A percentile compares a stretch with the other conserved stretches of the same genome.
These are phyloP conservation scores for Acipenser ruthenus DNA, from an alignment of 2,797 vertebrate genomes.

Conservation along the genomic window DNA sequence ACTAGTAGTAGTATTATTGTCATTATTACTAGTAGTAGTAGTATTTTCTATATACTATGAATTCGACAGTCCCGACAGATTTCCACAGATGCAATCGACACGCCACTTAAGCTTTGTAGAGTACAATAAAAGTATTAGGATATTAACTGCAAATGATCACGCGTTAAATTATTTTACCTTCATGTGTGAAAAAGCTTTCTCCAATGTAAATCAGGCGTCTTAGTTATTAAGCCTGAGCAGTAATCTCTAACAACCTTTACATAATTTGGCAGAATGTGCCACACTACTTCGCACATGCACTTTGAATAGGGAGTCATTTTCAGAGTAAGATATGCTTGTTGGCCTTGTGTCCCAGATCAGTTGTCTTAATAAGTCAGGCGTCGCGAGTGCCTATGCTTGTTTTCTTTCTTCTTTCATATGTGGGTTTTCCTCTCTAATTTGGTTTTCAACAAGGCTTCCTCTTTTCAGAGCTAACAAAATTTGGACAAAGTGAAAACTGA, in stretches of 20 bases:
- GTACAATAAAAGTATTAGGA: constrained; percentile 61
- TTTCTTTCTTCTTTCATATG: constrained; percentile 82
- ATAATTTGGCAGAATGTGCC: constrained; percentile 85
- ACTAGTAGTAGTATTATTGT: too few relatives aligned
- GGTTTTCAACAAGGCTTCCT: constrained; percentile 70
- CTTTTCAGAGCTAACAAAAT: constrained; percentile 11
- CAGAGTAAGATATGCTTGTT: constrained; percentile 93
- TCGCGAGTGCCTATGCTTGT: constrained; percentile 69
- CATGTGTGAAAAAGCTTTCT: constrained; percentile 76
- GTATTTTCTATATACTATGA: too few relatives aligned
- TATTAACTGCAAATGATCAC: constrained; percentile 67
- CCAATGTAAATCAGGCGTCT: constrained; percentile 78
- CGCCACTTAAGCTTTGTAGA: constrained; percentile 34
- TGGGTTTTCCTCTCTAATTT: constrained; percentile 79
- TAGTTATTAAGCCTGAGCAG: constrained; percentile 80
- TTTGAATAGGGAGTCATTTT: constrained; percentile 89
- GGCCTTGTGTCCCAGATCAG: constrained; percentile 84
- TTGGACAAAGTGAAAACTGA: constrained; percentile 59
- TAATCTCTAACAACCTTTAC: constrained; percentile 91
- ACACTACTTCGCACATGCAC: constrained; percentile 95
- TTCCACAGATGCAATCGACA: constrained; percentile 48
- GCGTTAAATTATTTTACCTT: constrained; percentile 81
- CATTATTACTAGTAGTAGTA: too few relatives aligned
- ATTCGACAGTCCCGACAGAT: too few relatives aligned
- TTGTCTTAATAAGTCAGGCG: constrained; percentile 83